Evolutionary conservation across 1,140 invertebrate genomes (phyloP).

Genomic region (Drosophila neocordata): DNA sequence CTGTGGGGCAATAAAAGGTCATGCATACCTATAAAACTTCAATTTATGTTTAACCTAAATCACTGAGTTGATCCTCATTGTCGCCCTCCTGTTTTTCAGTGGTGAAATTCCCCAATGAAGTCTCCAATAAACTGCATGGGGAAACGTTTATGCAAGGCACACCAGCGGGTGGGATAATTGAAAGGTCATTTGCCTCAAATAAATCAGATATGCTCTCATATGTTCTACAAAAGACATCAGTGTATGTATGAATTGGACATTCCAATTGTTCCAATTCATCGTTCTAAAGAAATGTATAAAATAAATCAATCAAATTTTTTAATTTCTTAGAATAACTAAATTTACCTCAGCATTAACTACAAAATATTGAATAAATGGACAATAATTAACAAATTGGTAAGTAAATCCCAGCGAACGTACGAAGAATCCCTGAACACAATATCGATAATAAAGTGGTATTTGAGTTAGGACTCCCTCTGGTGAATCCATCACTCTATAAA

Average conservation of each 20-base stretch:
- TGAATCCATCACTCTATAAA: slow-evolving; percentile 21
- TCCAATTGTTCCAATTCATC: neutral
- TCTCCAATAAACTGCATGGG: neutral
- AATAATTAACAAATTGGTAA: slow-evolving; percentile 33
- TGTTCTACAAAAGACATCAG: neutral
- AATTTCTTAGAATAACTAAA: too few relatives aligned
- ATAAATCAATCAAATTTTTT: too few relatives aligned
- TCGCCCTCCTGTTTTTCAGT: neutral
- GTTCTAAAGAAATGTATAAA: neutral
- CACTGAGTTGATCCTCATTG: neutral
- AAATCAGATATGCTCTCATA: neutral
- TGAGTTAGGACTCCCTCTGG: slow-evolving; percentile 14
- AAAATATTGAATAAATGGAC: slow-evolving; percentile 22
- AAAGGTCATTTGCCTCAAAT: neutral
- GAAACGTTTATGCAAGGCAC: neutral
- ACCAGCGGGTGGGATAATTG: neutral
- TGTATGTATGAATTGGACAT: neutral
- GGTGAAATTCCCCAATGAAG: neutral
- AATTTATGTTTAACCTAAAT: neutral
- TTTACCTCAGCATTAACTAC: slow-evolving; percentile 17
- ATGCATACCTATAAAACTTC: neutral
- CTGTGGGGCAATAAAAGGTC: neutral
- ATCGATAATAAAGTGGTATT: slow-evolving; percentile 12
- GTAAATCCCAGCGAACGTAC: neutral
- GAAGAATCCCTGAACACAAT: slow-evolving; percentile 32